phyloP scores from a whole-genome alignment of 2,888 invertebrate genomes.

The Drosophila paranaensis region DNA sequence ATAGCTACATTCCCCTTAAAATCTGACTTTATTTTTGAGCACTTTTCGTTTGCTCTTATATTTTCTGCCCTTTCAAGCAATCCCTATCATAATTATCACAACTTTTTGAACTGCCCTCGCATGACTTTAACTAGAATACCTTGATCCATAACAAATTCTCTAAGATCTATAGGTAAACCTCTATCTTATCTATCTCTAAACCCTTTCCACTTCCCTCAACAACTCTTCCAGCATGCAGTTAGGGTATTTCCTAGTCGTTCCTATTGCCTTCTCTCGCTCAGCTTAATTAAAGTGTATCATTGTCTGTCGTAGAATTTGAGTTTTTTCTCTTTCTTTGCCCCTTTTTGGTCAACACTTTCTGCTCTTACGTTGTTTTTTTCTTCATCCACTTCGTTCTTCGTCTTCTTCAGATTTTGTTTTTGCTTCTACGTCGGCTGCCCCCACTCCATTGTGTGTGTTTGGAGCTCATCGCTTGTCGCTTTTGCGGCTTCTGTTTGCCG shows the following conservation, averaged over 20 bases:
- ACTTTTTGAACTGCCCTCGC: no score
- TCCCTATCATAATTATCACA: no score
- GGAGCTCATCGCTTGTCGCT: slow-evolving; percentile 65
- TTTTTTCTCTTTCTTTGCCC: slow-evolving; percentile 24
- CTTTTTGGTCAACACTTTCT: slow-evolving; percentile 56
- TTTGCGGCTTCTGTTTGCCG: slow-evolving; percentile 77
- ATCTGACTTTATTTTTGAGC: no score
- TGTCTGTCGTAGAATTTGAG: slow-evolving; percentile 24
- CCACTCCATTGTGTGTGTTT: slow-evolving; percentile 45
- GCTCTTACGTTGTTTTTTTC: slow-evolving; percentile 32
- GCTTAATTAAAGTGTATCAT: slow-evolving; percentile 57
- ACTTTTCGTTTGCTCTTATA: no score
- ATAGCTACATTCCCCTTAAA: no score
- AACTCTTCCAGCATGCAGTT: neutral
- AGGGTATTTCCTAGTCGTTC: neutral
- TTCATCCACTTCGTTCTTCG: neutral
- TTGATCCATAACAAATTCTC: no score
- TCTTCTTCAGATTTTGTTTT: slow-evolving; percentile 7
- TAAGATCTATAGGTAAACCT: no score
- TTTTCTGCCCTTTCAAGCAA: no score
- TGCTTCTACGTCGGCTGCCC: slow-evolving; percentile 34
- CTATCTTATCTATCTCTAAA: no score
- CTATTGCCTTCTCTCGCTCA: neutral
- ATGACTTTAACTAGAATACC: no score
- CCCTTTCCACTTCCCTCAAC: no score